A percentile compares a stretch with the other conserved stretches of the same genome.
Conservation (phyloP, 1,140 invertebrate genomes). For the Drosophila leontia region DNA sequence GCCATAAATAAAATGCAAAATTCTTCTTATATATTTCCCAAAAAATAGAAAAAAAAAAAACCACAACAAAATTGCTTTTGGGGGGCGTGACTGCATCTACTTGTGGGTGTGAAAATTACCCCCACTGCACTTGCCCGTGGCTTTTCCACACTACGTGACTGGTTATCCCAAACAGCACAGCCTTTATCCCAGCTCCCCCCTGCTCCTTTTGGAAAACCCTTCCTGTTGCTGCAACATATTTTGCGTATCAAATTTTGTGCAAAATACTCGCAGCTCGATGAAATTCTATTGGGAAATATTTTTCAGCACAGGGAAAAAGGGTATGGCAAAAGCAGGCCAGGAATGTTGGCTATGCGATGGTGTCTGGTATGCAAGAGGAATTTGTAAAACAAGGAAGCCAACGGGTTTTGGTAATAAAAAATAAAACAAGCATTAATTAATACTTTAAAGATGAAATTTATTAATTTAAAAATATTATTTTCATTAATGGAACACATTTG, state of each 20-base stretch:
- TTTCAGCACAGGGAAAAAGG: slow-evolving; percentile 27
- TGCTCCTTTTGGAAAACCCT: not conserved
- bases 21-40: slow-evolving; percentile 19
- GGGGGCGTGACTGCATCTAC: not conserved
- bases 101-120: slow-evolving; percentile 18
- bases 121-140: slow-evolving; percentile 31
- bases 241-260: slow-evolving; percentile 76
- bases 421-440: not conserved
- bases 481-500: too few relatives aligned
- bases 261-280: slow-evolving; percentile 71
- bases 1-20: slow-evolving; percentile 79
- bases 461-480: not conserved
- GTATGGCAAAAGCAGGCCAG: slow-evolving; percentile 24
- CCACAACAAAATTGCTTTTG: slow-evolving; percentile 69
- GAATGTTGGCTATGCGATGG: slow-evolving; percentile 13
- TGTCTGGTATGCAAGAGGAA: not conserved
- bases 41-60: not conserved
- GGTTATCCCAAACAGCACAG: slow-evolving; percentile 50
- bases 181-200: not conserved
- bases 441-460: not conserved
- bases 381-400: not conserved
- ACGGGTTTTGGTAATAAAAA: not conserved
- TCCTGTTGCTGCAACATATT: slow-evolving; percentile 67
- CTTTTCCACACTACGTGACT: slow-evolving; percentile 63
- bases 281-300: slow-evolving; percentile 79